phyloP scores from a whole-genome alignment of 2,797 vertebrate species.

The Chelon labrosus region DNA sequence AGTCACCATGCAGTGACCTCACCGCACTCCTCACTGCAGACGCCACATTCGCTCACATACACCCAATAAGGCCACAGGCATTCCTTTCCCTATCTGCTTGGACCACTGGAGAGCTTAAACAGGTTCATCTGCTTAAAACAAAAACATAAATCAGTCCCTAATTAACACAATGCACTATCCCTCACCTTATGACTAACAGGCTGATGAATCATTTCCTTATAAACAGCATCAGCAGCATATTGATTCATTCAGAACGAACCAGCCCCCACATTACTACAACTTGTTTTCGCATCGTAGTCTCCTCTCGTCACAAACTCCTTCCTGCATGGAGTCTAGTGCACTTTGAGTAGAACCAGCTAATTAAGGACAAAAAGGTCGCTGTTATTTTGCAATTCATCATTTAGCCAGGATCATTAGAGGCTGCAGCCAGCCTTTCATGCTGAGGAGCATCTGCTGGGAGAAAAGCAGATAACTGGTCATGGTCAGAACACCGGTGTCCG shows the following conservation, averaged over 20 bases:
- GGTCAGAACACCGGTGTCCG: slow-evolving; percentile 24
- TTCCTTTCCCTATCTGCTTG: not conserved
- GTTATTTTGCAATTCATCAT: slow-evolving; percentile 22
- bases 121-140: not conserved
- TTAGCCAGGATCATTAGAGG: slow-evolving; percentile 35
- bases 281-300: slow-evolving; percentile 13
- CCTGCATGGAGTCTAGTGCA: slow-evolving; percentile 16
- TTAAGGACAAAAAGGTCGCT: slow-evolving; percentile 44
- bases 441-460: slow-evolving; percentile 44
- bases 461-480: slow-evolving; percentile 43
- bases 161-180: no score
- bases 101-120: slow-evolving; percentile 4
- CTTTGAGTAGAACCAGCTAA: not conserved
- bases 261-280: slow-evolving; percentile 39
- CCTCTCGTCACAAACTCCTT: slow-evolving; percentile 19
- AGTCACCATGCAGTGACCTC: slow-evolving; percentile 56
- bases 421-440: slow-evolving; percentile 39
- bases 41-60: slow-evolving; percentile 11
- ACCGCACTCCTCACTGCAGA: slow-evolving; percentile 50
- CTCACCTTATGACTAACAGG: slow-evolving; percentile 30
- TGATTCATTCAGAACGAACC: slow-evolving; percentile 54
- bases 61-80: not conserved
- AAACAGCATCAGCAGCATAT: slow-evolving; percentile 39
- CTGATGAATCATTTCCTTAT: slow-evolving; percentile 51
- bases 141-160: not conserved